phyloP scores from a whole-genome alignment of 2,113 vertebrate species.

The Rostratula benghalensis region DNA sequence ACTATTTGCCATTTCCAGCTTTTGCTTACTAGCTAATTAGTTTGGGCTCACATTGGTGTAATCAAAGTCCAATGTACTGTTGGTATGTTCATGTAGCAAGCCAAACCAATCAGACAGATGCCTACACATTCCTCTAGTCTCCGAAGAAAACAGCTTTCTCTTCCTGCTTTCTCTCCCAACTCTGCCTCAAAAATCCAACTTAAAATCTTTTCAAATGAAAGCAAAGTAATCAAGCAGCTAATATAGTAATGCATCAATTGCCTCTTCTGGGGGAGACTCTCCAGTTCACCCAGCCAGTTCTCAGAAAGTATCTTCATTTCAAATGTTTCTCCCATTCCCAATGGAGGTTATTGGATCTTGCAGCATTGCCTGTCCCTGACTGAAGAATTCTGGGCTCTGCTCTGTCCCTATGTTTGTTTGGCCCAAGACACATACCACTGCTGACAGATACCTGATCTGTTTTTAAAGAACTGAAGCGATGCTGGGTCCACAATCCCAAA shows the following conservation, averaged over 20 bases:
- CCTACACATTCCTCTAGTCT: neutral
- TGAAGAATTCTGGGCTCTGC: neutral
- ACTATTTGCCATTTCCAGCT: conserved; percentile 12
- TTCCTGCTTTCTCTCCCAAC: neutral
- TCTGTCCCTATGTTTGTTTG: neutral
- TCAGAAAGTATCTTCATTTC: neutral
- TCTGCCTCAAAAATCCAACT: neutral
- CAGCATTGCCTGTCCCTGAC: neutral
- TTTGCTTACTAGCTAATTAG: conserved; percentile 46
- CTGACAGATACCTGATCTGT: neutral
- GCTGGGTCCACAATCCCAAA: neutral
- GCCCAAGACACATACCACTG: neutral
- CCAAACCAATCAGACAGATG: neutral
- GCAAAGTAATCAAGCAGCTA: neutral
- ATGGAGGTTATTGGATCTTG: neutral
- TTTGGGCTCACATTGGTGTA: neutral
- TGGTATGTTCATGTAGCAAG: neutral
- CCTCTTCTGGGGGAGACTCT: neutral
- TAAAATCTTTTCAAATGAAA: neutral
- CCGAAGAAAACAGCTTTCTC: neutral
- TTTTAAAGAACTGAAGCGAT: neutral
- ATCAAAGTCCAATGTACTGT: neutral
- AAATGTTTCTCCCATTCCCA: neutral
- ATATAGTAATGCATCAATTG: neutral
- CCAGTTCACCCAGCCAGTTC: neutral